phyloP scores from a whole-genome alignment of 2,888 invertebrate species.

The Epistrophe eligans region DNA sequence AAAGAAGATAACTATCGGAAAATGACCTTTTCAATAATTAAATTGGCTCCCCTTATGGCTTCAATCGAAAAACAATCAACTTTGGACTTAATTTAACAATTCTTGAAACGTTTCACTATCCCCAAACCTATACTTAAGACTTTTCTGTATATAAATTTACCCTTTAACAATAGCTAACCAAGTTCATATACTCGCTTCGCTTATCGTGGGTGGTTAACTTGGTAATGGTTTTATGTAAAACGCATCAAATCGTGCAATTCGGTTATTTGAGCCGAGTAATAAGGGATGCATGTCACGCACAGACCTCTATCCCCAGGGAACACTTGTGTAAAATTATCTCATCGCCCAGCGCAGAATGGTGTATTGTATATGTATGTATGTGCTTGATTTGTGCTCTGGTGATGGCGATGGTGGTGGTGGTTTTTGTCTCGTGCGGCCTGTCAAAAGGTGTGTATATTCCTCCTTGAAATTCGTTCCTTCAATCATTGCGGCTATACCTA shows the following conservation, averaged over 20 bases:
- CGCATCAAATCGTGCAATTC: conserved; percentile 63
- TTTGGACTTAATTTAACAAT: conserved; percentile 24
- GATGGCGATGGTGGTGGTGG: conserved; percentile 13
- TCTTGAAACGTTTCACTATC: conserved; percentile 7
- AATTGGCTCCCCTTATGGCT: conserved; percentile 6
- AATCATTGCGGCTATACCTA: conserved; percentile 1
- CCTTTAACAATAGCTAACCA: neutral
- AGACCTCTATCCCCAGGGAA: conserved; percentile 44
- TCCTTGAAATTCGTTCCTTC: conserved; percentile 51
- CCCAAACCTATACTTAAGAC: neutral
- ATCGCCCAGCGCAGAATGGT: conserved; percentile 15
- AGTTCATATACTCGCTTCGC: neutral
- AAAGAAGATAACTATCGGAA: neutral
- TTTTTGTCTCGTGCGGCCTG: conserved; percentile 60
- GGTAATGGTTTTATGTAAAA: conserved; percentile 57
- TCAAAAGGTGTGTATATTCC: conserved; percentile 47
- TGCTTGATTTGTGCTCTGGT: neutral
- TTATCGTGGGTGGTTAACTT: conserved; percentile 62
- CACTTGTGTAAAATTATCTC: conserved; percentile 67
- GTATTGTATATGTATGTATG: neutral
- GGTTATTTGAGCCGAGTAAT: conserved; percentile 36
- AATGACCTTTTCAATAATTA: conserved; percentile 14
- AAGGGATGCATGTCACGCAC: conserved; percentile 71
- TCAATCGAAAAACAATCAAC: conserved; percentile 39
- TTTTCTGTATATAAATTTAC: neutral